phyloP scores from a whole-genome alignment of 2,888 invertebrate species.

The Pycnomerus fuliginosus region DNA sequence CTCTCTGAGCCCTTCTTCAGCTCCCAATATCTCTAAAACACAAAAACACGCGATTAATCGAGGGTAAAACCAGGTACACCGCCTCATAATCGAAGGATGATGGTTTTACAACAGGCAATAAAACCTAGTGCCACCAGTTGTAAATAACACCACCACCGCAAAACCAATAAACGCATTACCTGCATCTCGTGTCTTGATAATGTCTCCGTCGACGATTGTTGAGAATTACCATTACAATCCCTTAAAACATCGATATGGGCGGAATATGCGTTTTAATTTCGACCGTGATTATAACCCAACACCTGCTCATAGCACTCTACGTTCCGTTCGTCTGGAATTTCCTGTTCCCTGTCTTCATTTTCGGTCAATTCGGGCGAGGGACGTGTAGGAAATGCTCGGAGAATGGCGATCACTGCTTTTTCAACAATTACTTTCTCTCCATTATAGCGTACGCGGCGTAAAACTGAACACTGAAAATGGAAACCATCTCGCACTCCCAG shows the following conservation, averaged over 20 bases:
- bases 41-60: slow-evolving; percentile 22
- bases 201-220: slow-evolving; percentile 36
- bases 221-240: slow-evolving; percentile 53
- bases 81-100: no score
- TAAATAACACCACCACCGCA: slow-evolving; percentile 26
- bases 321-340: slow-evolving; percentile 31
- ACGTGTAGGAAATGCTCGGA: neutral
- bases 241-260: slow-evolving; percentile 26
- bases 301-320: slow-evolving; percentile 49
- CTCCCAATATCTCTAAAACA: slow-evolving; percentile 48
- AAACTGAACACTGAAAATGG: slow-evolving; percentile 59
- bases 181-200: slow-evolving; percentile 53
- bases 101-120: slow-evolving; percentile 39
- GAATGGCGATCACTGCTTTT: slow-evolving; percentile 15
- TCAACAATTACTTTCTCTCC: slow-evolving; percentile 43
- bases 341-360: slow-evolving; percentile 16
- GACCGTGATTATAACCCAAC: slow-evolving; percentile 44
- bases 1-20: slow-evolving; percentile 53
- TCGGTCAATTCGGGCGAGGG: neutral
- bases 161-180: slow-evolving; percentile 43
- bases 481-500: slow-evolving; percentile 59
- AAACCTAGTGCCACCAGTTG: slow-evolving; percentile 36
- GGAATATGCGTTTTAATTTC: slow-evolving; percentile 21
- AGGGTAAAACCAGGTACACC: neutral
- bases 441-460: slow-evolving; percentile 52